phyloP scores from a whole-genome alignment of 2,113 vertebrate species.

The Plecturocebus donacophilus region DNA sequence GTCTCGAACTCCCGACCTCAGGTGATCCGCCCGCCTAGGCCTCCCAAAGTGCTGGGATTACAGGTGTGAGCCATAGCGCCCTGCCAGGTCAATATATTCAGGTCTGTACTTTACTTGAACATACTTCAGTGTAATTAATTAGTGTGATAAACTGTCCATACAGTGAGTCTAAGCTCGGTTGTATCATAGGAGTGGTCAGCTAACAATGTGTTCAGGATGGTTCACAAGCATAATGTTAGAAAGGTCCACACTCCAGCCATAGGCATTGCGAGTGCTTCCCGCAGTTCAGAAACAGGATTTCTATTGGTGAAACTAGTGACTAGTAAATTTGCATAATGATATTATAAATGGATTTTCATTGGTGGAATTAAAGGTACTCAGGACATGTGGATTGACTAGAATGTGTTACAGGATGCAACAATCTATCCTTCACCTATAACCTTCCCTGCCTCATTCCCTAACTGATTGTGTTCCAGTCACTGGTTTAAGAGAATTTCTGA shows the following conservation, averaged over 20 bases:
- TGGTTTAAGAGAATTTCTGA: background rate
- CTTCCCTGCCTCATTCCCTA: background rate
- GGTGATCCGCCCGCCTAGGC: no score
- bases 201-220: background rate
- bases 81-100: background rate
- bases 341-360: background rate
- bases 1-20: no score
- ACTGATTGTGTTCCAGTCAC: background rate
- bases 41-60: no score
- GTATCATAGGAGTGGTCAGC: background rate
- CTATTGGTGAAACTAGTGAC: background rate
- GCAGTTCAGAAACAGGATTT: background rate
- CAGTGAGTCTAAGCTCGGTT: background rate
- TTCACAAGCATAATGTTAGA: fast-evolving
- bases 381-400: background rate
- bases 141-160: fast-evolving
- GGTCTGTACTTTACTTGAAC: background rate
- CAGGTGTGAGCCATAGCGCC: no score
- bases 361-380: background rate
- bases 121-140: no score
- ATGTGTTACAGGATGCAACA: fast-evolving
- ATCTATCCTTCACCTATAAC: background rate
- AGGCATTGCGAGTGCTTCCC: background rate
- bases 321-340: background rate
- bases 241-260: background rate